phyloP scores from a whole-genome alignment of 1,140 invertebrate genomes.

The Agrypnia vestita region DNA sequence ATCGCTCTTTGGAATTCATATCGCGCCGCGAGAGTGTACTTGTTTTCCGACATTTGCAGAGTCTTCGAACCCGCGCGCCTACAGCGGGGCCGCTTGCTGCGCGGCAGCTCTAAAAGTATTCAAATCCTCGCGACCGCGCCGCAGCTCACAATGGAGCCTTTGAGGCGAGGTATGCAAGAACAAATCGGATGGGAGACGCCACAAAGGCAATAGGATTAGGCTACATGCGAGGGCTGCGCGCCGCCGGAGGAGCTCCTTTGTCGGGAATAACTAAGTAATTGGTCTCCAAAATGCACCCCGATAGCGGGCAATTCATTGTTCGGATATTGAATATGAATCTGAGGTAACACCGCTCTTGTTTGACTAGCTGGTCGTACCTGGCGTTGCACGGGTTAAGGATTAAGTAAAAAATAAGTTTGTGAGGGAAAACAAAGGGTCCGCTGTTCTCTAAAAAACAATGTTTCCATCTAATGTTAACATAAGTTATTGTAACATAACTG shows the following conservation, averaged over 20 bases:
- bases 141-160: slow-evolving; percentile 34
- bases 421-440: too few species aligned
- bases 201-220: slow-evolving; percentile 47
- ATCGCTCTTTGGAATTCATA: too few species aligned
- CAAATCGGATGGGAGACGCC: slow-evolving; percentile 37
- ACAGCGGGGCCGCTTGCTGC: neutral
- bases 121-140: slow-evolving; percentile 21
- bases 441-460: too few species aligned
- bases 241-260: neutral
- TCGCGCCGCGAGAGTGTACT: too few species aligned
- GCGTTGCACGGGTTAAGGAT: too few species aligned
- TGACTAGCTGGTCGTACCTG: too few species aligned
- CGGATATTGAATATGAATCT: neutral
- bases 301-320: neutral
- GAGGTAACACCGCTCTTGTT: neutral
- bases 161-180: slow-evolving; percentile 38
- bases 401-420: too few species aligned
- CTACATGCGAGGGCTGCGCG: neutral
- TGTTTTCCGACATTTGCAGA: too few species aligned
- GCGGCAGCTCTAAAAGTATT: slow-evolving; percentile 40
- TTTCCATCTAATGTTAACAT: too few species aligned
- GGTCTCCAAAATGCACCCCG: slow-evolving; percentile 13
- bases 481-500: too few species aligned
- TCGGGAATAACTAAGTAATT: slow-evolving; percentile 38
- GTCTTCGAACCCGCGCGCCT: neutral